Evolutionary conservation across 2,888 invertebrate species (phyloP), one percentile per base, ranked within the genome.

Genomic region (Dryobota labecula): DNA sequence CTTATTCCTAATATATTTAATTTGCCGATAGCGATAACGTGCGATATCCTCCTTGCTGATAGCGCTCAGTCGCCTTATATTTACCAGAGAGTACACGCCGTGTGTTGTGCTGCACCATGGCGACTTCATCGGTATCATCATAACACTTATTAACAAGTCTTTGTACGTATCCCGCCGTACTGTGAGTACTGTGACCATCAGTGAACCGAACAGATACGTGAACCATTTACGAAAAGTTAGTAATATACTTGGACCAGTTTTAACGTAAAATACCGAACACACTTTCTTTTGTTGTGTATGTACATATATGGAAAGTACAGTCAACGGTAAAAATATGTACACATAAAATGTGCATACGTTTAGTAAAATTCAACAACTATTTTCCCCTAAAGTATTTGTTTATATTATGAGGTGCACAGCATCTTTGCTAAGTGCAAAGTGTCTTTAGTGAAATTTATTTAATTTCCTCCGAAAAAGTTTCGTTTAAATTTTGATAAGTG

Each of bases 21-120:
- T 36, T 38, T 15, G 33, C 45, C 41, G 77, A 80, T 80, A 80
- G 60, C 45, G 57, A 30, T 80, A 74, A 67, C 80, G 13, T 18
- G 18, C 13, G 60, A 58, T 67, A 58, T 36, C 57, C 47, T 63
- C 43, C 15, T 30, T 20, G 41, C 51, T 41, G 77, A 77, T 67
- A 77, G n/a, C 53, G 47, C 15, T 30, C 53, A 63, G 57, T 67
- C n/a, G 30, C n/a, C 30, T 11, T 0, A 9, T 8, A 7, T 2
- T 8, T 2, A 15, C 20, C 43, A 6, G 20, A 6, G 24, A 36
- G 2, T 20, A 11, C 43, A 15, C 36, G 36, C 8, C 13, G n/a
- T 58, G 58, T 30, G 56, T 3, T 27, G 38, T 36, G 36, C 51
- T 8, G 54, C 41, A 9, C 6, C 20, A n/a, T n/a, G 24, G 15